Conservation (phyloP, 2,888 invertebrate genomes). For the Troides helena region DNA sequence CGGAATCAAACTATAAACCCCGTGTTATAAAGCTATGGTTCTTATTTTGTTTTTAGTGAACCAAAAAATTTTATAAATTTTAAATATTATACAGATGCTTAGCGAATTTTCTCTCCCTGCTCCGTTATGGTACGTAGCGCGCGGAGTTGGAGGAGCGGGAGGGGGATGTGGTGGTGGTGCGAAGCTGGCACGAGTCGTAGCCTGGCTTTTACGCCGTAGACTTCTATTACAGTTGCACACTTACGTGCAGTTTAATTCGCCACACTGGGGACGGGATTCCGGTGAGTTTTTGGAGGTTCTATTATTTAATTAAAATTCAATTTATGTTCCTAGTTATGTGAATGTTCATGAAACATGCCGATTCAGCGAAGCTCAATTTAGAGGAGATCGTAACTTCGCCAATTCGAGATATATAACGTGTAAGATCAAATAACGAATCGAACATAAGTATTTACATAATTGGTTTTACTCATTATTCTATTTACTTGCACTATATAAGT, state of each 20-base stretch:
- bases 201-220: conserved; percentile 95
- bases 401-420: too few species aligned
- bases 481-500: too few species aligned
- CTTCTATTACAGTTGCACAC: conserved; percentile 95
- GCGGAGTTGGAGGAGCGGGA: conserved; percentile 55
- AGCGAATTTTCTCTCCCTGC: conserved; percentile 78
- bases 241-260: conserved; percentile 90
- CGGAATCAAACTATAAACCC: too few species aligned
- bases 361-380: too few species aligned
- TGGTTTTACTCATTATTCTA: too few species aligned
- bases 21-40: too few species aligned
- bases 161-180: conserved; percentile 43
- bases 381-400: too few species aligned
- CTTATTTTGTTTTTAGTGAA: background rate
- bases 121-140: conserved; percentile 77
- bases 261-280: conserved; percentile 79
- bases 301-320: background rate
- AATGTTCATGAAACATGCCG: background rate
- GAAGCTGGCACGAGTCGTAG: conserved; percentile 86
- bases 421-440: too few species aligned
- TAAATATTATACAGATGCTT: conserved; percentile 52
- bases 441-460: too few species aligned
- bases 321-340: too few species aligned
- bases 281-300: conserved; percentile 36
- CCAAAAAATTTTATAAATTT: background rate